A percentile compares a stretch with the other conserved stretches of the same genome.
Conservation (phyloP, 1,140 invertebrate species). For the Hermetia illucens region DNA sequence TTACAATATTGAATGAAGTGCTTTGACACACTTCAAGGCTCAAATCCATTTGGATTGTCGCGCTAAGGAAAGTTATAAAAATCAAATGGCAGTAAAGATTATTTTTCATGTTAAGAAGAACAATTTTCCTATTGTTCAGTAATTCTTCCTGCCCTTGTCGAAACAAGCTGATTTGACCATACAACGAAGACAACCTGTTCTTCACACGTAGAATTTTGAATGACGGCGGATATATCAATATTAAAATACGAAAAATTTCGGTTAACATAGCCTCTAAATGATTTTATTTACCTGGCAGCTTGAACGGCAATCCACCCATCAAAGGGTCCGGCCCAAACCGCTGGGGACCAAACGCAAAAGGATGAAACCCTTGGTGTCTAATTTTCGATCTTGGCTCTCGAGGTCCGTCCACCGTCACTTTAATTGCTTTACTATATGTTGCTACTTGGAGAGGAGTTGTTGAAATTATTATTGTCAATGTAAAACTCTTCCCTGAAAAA, state of each 20-base stretch:
- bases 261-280: background rate
- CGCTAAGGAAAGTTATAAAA: too few relatives aligned
- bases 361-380: slow-evolving; percentile 70
- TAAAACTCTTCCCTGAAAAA: slow-evolving; percentile 87
- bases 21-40: too few relatives aligned
- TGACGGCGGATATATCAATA: background rate
- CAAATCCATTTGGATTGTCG: too few relatives aligned
- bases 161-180: too few relatives aligned
- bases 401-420: slow-evolving; percentile 97
- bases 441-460: slow-evolving; percentile 86
- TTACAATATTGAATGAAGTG: too few relatives aligned
- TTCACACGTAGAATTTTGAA: background rate
- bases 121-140: too few relatives aligned
- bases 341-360: slow-evolving; percentile 68
- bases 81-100: too few relatives aligned
- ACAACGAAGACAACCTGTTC: too few relatives aligned
- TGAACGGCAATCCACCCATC: slow-evolving; percentile 65
- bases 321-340: slow-evolving; percentile 65
- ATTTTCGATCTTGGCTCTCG: slow-evolving; percentile 90
- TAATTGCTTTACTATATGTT: slow-evolving; percentile 90
- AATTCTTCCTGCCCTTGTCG: too few relatives aligned
- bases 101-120: too few relatives aligned
- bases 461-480: slow-evolving; percentile 85
- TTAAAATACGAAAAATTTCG: too few relatives aligned
- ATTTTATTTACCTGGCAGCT: slow-evolving; percentile 67